Evolutionary conservation across 2,888 invertebrate genomes (phyloP), one percentile per base, ranked within the genome.

Genomic region (Branchellion lobata): DNA sequence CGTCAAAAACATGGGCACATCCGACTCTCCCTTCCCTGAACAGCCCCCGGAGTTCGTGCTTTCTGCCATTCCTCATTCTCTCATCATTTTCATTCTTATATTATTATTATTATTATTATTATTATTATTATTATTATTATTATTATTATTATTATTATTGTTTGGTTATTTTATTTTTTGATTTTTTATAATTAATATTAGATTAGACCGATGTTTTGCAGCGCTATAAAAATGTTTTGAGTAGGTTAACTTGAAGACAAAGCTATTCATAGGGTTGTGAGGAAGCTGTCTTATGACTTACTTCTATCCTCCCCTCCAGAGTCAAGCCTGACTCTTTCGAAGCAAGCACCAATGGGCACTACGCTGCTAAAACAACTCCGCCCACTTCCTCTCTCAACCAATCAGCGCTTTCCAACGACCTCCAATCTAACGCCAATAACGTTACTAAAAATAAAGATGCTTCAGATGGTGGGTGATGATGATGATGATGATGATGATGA

Each of bases 1-100:
- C 84, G 90, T 91, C 0, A 89, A 87, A 82, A 82, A 87, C 79
- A 84, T 87, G 69, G 86, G 87, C 1, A 57, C 57, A 11, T 53
- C 77, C 24, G 77, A 77, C n/a, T 33, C 34, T 24, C 34, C 77
- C n/a, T 65, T 51, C 77, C 61, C 77, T 34, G 33, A 33, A 14
- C 47, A 24, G 8, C 77, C 77, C 1, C 77, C 77, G 3, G 77
- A 77, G 77, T 77, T 33, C 36, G 57, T 27, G 18, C 18, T 18
- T 47, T 47, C 18, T 47, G 8, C 18, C 47, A 47, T 47, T 47
- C 18, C 47, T 47, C 8, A 47, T 47, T 8, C 47, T 47, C 47
- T 14, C 11, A 47, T 47, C 18, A 14, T 47, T 47, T 47, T 18
- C 47, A 47, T 47, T 47, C 18, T 47, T 18, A 47, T 47, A 18